Evolutionary conservation across 2,888 invertebrate genomes (phyloP).

Genomic region (Cremastinae sp.): DNA sequence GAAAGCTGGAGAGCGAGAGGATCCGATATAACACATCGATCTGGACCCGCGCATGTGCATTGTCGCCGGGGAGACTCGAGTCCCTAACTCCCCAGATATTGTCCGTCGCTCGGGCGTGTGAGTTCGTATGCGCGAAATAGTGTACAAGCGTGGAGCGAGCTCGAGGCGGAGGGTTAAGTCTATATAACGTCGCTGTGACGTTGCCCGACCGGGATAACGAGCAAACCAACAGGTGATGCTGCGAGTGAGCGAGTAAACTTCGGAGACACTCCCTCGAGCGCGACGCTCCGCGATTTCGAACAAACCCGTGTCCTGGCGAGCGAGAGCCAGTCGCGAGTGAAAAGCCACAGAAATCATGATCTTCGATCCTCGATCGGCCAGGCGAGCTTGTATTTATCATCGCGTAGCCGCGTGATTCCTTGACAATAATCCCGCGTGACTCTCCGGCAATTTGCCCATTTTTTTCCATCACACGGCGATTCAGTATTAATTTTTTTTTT

Average conservation of each 20-base stretch:
- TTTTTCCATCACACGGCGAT: background rate
- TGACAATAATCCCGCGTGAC: conserved; percentile 11
- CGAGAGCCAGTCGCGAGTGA: background rate
- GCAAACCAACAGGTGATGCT: conserved; percentile 78
- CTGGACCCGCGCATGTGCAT: conserved; percentile 72
- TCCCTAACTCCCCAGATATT: conserved; percentile 23
- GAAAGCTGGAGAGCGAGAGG: conserved; percentile 39
- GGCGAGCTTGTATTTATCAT: conserved; percentile 4
- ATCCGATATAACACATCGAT: conserved; percentile 75
- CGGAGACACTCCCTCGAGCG: conserved; percentile 75
- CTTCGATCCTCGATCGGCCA: conserved; percentile 39
- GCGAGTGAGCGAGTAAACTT: conserved; percentile 51
- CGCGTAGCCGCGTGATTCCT: background rate
- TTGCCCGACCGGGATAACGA: conserved; percentile 71
- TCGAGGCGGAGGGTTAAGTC: conserved; percentile 43
- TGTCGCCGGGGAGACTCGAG: conserved; percentile 28
- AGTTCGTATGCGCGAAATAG: conserved; percentile 43
- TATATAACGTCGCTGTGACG: conserved; percentile 48
- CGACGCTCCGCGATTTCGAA: conserved; percentile 16
- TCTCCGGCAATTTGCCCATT: too few species aligned
- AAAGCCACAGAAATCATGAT: conserved; percentile 2
- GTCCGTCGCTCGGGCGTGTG: conserved; percentile 4
- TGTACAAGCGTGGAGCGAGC: background rate
- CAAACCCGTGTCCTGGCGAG: conserved; percentile 1
- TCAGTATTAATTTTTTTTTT: conserved; percentile 18